Percentiles rank a stretch among this genome's conserved stretches.
These are phyloP conservation scores for Oophaga sylvatica DNA, from an alignment of 2,797 vertebrate species.

Conservation along the genomic window DNA sequence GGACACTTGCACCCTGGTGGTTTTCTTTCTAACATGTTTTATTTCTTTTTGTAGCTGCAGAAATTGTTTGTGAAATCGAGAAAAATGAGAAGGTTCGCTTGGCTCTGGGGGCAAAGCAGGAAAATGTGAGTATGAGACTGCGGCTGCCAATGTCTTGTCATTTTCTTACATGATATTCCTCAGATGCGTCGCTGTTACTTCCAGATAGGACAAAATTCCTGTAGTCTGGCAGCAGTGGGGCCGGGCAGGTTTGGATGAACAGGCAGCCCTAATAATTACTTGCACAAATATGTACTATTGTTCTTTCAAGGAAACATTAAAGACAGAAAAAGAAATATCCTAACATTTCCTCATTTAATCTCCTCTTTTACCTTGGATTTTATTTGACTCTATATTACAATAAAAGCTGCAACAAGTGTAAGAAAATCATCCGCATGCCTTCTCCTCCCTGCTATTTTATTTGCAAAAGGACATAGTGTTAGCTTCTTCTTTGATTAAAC, in stretches of 20 bases:
- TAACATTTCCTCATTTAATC: background rate
- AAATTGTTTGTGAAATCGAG: slow-evolving; percentile 89
- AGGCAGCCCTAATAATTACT: background rate
- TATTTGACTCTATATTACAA: too few species aligned
- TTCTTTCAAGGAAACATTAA: background rate
- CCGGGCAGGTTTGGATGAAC: background rate
- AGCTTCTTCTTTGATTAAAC: too few species aligned
- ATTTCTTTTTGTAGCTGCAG: slow-evolving; percentile 80
- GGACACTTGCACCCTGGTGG: background rate
- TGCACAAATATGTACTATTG: background rate
- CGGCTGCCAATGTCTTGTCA: background rate
- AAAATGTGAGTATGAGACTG: slow-evolving; percentile 39
- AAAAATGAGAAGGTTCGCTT: slow-evolving; percentile 83
- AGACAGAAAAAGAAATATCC: too few species aligned
- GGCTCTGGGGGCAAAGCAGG: slow-evolving; percentile 69
- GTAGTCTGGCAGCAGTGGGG: background rate
- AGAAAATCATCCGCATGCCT: too few species aligned
- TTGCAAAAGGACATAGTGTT: too few species aligned
- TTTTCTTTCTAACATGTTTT: background rate
- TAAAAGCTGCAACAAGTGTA: too few species aligned
- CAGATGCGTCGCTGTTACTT: background rate
- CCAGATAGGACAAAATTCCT: background rate
- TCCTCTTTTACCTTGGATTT: background rate
- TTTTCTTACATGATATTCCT: background rate
- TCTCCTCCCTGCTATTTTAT: too few species aligned